These are phyloP conservation scores for Zhuqinia jingwanae DNA, from an alignment of 2,888 invertebrate genomes.

Conservation along the genomic window DNA sequence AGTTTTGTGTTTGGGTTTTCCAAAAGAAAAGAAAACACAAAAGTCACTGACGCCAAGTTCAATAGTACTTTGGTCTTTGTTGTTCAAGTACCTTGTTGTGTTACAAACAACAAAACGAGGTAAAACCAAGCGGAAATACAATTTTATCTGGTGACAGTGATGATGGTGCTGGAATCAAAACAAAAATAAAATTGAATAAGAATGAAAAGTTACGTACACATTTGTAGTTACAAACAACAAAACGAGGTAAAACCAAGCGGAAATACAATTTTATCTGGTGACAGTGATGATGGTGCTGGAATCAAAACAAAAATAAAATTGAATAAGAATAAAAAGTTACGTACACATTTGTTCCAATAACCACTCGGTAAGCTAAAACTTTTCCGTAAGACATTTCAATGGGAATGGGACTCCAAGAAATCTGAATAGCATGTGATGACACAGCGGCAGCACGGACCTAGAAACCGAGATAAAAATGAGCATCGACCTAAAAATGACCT, in stretches of 20 bases:
- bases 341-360: conserved; percentile 71
- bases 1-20: too few species aligned
- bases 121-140: background rate
- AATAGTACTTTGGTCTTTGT: too few species aligned
- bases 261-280: background rate
- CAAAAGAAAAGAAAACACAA: too few species aligned
- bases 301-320: background rate
- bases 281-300: background rate
- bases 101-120: background rate
- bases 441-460: conserved; percentile 75
- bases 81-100: too few species aligned
- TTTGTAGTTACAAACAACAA: background rate
- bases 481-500: background rate
- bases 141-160: background rate
- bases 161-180: conserved; percentile 2
- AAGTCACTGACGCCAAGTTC: too few species aligned
- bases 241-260: background rate
- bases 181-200: background rate
- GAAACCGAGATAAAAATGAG: background rate
- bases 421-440: conserved; percentile 72
- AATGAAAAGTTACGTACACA: background rate
- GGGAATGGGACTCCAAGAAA: conserved; percentile 77
- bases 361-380: conserved; percentile 77
- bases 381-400: conserved; percentile 76
- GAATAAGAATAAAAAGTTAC: conserved; percentile 2